These are phyloP conservation scores for Drosophila gunungcola DNA, from an alignment of 1,140 invertebrate genomes.

Conservation along the genomic window DNA sequence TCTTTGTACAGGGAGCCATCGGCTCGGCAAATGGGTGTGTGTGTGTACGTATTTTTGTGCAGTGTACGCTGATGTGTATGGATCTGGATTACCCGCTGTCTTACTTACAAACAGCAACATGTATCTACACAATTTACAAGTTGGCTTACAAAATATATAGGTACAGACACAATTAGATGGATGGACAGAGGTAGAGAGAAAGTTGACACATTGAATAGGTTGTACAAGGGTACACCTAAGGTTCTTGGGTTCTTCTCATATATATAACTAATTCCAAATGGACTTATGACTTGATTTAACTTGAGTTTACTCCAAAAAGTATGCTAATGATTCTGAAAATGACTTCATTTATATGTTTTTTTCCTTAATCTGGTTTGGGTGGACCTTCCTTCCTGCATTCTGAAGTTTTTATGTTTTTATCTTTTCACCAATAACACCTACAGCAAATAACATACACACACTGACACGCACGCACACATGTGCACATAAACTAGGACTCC, in stretches of 20 bases:
- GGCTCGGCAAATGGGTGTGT: not conserved
- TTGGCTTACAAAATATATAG: constrained; percentile 31
- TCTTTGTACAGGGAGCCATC: constrained; percentile 22
- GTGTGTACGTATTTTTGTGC: constrained; percentile 23
- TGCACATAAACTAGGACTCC: constrained; percentile 22
- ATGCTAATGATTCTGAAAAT: constrained; percentile 4
- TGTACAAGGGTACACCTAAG: constrained; percentile 24
- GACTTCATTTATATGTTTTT: constrained; percentile 1
- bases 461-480: constrained; percentile 15
- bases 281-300: not conserved
- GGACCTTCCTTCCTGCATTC: constrained; percentile 14
- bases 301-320: constrained; percentile 3
- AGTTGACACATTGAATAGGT: constrained; percentile 20
- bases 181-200: constrained; percentile 10
- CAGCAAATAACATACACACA: constrained; percentile 64
- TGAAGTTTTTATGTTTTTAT: constrained; percentile 21
- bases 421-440: constrained; percentile 67
- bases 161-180: constrained; percentile 14
- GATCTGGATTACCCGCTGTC: constrained; percentile 16
- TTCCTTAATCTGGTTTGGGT: constrained; percentile 13
- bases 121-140: constrained; percentile 37
- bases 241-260: constrained; percentile 4
- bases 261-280: not conserved
- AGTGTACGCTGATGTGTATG: constrained; percentile 25
- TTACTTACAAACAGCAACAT: no score